Evolutionary conservation across 2,888 invertebrate species (phyloP).

Genomic region (Caenorhabditis sulstoni): DNA sequence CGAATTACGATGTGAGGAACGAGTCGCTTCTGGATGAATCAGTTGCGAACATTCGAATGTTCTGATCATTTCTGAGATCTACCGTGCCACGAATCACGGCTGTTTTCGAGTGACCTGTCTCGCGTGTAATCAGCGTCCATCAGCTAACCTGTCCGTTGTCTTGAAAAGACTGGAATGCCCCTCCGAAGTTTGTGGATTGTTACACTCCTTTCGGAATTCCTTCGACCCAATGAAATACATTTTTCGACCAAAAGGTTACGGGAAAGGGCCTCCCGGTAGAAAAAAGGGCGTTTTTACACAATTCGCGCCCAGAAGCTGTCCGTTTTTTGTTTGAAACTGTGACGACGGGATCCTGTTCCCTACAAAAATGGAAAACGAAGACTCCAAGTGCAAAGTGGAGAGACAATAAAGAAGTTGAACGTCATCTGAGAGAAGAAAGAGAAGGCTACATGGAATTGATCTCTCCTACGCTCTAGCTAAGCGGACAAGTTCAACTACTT

Average conservation of each 20-base stretch:
- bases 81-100: neutral
- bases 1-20: conserved; percentile 15
- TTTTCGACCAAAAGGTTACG: neutral
- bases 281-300: conserved; percentile 9
- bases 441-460: conserved; percentile 16
- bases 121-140: neutral
- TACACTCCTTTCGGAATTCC: neutral
- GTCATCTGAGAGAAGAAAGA: conserved; percentile 9
- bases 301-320: too few species aligned
- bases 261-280: neutral
- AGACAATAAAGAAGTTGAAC: neutral
- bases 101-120: neutral
- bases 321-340: too few species aligned
- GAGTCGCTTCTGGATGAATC: conserved; percentile 20
- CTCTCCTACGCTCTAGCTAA: conserved; percentile 33
- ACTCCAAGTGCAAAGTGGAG: neutral
- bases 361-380: conserved; percentile 16
- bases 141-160: neutral
- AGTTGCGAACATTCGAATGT: neutral
- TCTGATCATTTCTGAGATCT: neutral
- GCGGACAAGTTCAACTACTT: conserved; percentile 25
- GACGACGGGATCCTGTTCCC: conserved; percentile 28
- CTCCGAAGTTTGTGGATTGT: neutral
- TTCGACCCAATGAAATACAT: neutral
- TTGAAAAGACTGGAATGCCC: neutral